Conservation (phyloP, 2,888 invertebrate species). For the Sinotaia quadrata region DNA sequence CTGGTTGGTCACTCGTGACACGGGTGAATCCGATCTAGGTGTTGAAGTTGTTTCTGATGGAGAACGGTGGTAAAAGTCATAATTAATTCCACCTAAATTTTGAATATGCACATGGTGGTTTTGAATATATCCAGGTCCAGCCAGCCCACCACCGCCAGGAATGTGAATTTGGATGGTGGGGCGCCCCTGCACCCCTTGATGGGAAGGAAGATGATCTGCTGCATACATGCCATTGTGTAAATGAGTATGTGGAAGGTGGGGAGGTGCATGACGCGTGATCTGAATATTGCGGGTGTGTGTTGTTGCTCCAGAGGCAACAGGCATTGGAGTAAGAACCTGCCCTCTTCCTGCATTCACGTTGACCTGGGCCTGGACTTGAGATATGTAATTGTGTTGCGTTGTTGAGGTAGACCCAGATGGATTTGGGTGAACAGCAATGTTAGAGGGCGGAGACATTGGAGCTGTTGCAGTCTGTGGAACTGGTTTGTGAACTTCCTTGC, state of each 20-base stretch:
- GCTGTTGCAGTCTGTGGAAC: constrained; percentile 94
- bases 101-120: constrained; percentile 39
- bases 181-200: constrained; percentile 54
- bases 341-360: constrained; percentile 36
- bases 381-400: constrained; percentile 68
- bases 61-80: constrained; percentile 33
- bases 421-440: not conserved
- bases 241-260: constrained; percentile 18
- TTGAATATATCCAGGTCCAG: constrained; percentile 27
- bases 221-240: constrained; percentile 30
- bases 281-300: constrained; percentile 42
- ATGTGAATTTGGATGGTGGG: not conserved
- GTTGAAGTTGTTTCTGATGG: constrained; percentile 60
- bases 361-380: constrained; percentile 65
- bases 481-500: constrained; percentile 94
- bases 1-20: constrained; percentile 66
- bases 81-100: constrained; percentile 34
- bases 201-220: constrained; percentile 73
- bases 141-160: constrained; percentile 14
- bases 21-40: constrained; percentile 68
- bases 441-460: constrained; percentile 76
- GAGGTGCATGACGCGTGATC: constrained; percentile 42
- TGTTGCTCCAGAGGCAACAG: constrained; percentile 22
- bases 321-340: constrained; percentile 30
- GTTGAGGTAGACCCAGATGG: not conserved